Evolutionary conservation across 1,140 invertebrate species (phyloP), one percentile per base, ranked within the genome.

Genomic region (Drosophila dunni): DNA sequence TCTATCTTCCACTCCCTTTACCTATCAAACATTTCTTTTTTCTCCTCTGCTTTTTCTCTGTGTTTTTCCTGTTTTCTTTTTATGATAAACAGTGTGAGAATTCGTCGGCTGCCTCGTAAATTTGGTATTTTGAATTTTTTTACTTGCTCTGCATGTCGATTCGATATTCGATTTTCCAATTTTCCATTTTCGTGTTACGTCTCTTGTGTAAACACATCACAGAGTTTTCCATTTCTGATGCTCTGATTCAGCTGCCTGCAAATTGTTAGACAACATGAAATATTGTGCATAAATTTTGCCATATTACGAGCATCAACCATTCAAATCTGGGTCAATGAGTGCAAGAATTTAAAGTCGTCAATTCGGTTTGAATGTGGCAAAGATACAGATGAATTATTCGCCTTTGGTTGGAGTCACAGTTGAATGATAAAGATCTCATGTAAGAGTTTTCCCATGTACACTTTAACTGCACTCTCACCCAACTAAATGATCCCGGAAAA

Each of bases 1-100:
- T 72, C 42, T 45, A 33, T 51, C 15, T 56, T 3, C 6, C 29
- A 4, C 33, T 24, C n/a, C 33, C 61, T 38, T 57, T 56, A 46
- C 46, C 38, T 44, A 10, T 62, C 56, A 20, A 2, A 20, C 17
- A 20, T 11, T 33, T 9, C 15, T 48, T 51, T 33, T 20, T 67
- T 7, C 3, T 36, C 2, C 33, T 40, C 34, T 48, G 4, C 13
- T 10, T 56, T 56, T n/a, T 42, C 48, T 15, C 24, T 3, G 24
- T 29, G 24, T 29, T 29, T 29, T 29, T 29, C 24, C 24, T 29
- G 24, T 53, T 72, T 46, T 62, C 78, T 73, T 77, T 85, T 88
- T 82, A 77, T 86, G 83, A 88, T 86, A 86, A 86, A 86, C 83
- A 86, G 79, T 79, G 67, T 70, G 82, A 86, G 65, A 60, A 83